Evolutionary conservation across 2,888 invertebrate genomes (phyloP).

Genomic region (Leptinotarsa juncta): DNA sequence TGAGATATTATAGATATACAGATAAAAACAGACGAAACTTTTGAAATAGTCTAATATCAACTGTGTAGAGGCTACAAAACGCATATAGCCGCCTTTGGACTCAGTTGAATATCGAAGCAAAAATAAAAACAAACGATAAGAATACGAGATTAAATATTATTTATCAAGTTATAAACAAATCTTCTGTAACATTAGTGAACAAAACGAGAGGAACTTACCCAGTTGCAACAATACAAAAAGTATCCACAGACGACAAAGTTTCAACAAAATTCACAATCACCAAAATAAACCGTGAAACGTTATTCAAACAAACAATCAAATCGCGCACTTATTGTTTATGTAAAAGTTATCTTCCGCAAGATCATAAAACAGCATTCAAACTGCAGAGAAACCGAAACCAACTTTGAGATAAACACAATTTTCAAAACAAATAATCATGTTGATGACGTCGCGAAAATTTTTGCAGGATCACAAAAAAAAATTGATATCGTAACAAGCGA

Average conservation of each 20-base stretch:
- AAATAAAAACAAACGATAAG: conserved; percentile 44
- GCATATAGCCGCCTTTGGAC: conserved; percentile 30
- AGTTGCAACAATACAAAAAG: conserved; percentile 22
- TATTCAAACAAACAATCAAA: conserved; percentile 12
- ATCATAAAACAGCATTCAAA: not conserved
- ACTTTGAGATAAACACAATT: not conserved
- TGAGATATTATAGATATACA: too few relatives aligned
- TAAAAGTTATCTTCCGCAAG: not conserved
- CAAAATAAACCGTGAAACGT: conserved; percentile 11
- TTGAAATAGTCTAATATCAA: too few relatives aligned
- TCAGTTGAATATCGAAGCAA: conserved; percentile 36
- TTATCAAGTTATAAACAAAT: conserved; percentile 35
- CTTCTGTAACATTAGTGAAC: conserved; percentile 23
- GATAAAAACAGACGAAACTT: too few relatives aligned
- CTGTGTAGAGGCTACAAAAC: conserved; percentile 18
- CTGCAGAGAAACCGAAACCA: not conserved
- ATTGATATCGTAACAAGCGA: conserved; percentile 19
- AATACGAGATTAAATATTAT: conserved; percentile 23
- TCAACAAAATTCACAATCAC: conserved; percentile 31
- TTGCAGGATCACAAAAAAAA: not conserved
- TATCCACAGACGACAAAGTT: conserved; percentile 30
- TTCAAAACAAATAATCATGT: not conserved
- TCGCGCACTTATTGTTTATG: conserved; percentile 15
- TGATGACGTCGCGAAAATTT: not conserved
- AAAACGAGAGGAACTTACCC: conserved; percentile 34